Percentiles rank a stretch among this genome's conserved stretches.
Evolutionary conservation across 1,140 invertebrate genomes (phyloP).

Genomic region (Cardiocondyla obscurior): DNA sequence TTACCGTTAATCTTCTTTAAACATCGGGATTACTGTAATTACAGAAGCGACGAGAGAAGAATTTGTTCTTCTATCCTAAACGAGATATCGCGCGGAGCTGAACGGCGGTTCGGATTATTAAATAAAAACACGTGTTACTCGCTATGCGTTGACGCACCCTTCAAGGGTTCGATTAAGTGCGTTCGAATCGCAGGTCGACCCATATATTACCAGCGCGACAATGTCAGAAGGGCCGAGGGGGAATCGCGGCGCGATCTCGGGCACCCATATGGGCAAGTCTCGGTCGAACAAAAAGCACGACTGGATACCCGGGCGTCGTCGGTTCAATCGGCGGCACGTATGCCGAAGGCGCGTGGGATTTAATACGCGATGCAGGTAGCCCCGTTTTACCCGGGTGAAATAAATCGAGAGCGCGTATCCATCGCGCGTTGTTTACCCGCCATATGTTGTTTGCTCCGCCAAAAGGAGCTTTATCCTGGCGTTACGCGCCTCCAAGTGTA

Average conservation of each 20-base stretch:
- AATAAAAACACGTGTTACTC: conserved; percentile 6
- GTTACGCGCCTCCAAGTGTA: conserved; percentile 47
- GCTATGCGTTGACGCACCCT: neutral
- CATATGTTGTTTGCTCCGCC: conserved; percentile 74
- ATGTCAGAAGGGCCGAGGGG: conserved; percentile 30
- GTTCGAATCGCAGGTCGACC: conserved; percentile 41
- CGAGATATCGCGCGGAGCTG: neutral
- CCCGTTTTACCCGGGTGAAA: conserved; percentile 63
- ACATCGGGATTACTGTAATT: neutral
- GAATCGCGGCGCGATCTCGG: conserved; percentile 33
- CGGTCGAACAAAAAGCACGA: conserved; percentile 65
- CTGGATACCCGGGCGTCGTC: conserved; percentile 27
- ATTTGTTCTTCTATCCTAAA: neutral
- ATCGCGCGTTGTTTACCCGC: conserved; percentile 64
- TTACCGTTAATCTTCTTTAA: neutral
- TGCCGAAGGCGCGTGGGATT: conserved; percentile 63
- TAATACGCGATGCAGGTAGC: conserved; percentile 72
- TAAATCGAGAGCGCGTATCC: conserved; percentile 65
- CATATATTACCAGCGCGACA: conserved; percentile 51
- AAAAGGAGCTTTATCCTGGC: conserved; percentile 72
- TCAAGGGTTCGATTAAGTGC: conserved; percentile 7
- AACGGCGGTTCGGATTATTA: neutral
- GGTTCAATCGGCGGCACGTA: conserved; percentile 60
- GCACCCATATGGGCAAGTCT: conserved; percentile 66
- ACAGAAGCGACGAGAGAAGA: neutral